Evolutionary conservation across 2,888 invertebrate genomes (phyloP).

Genomic region (Pseudanteris insignis): DNA sequence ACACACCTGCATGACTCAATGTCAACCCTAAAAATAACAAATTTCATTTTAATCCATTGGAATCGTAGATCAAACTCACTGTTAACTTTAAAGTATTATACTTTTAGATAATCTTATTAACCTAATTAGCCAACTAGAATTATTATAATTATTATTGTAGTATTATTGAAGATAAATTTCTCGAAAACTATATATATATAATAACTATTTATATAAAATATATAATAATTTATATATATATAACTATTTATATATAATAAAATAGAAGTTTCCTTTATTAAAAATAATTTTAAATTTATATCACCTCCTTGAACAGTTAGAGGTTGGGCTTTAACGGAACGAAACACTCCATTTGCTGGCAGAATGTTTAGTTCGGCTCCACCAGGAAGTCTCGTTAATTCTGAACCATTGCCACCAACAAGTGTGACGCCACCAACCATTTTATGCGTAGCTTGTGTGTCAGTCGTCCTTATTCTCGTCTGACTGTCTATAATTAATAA

Average conservation of each 20-base stretch:
- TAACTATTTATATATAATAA: no score
- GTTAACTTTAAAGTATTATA: no score
- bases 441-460: slow-evolving; percentile 64
- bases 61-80: no score
- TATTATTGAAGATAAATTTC: no score
- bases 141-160: no score
- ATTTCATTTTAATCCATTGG: not conserved
- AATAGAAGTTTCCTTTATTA: no score
- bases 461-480: slow-evolving; percentile 61
- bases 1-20: slow-evolving; percentile 67
- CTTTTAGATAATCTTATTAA: no score
- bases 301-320: slow-evolving; percentile 61
- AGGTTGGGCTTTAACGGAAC: slow-evolving; percentile 58
- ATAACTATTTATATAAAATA: no score
- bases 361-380: slow-evolving; percentile 65
- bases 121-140: no score
- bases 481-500: slow-evolving; percentile 55
- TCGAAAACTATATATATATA: no score
- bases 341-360: slow-evolving; percentile 63
- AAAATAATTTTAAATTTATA: no score
- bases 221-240: no score
- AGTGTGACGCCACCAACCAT: slow-evolving; percentile 65
- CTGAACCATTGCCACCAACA: slow-evolving; percentile 62
- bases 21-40: slow-evolving; percentile 57
- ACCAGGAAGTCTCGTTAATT: slow-evolving; percentile 64